Evolutionary conservation across 2,113 vertebrate genomes (phyloP).

Genomic region (Bubalus kerabau): DNA sequence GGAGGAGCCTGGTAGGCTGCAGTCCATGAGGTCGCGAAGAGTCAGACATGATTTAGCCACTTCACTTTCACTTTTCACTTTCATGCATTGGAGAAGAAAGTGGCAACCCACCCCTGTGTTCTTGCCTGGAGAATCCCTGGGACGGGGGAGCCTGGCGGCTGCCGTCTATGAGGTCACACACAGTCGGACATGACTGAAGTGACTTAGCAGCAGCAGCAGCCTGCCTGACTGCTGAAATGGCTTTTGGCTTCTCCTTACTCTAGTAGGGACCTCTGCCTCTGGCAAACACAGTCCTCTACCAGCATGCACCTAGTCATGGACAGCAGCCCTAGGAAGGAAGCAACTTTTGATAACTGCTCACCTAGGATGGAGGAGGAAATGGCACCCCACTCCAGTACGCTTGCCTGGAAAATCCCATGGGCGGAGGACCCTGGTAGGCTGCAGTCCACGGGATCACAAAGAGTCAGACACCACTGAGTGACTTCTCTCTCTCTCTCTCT

Average conservation of each 20-base stretch:
- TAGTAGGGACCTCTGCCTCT: neutral
- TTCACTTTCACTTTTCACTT: too few relatives aligned
- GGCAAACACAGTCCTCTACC: too few relatives aligned
- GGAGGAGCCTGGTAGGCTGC: too few relatives aligned
- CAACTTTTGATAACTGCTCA: neutral
- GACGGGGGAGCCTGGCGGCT: too few relatives aligned
- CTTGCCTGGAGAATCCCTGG: too few relatives aligned
- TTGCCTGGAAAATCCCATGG: neutral
- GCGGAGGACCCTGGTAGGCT: neutral
- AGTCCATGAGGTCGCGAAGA: accelerated
- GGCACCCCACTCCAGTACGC: too few relatives aligned
- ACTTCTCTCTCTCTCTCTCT: neutral
- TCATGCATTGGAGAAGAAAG: too few relatives aligned
- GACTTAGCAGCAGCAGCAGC: too few relatives aligned
- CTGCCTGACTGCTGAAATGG: neutral
- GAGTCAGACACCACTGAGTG: neutral
- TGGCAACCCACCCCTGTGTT: too few relatives aligned
- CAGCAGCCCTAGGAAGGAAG: neutral
- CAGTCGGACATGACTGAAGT: too few relatives aligned
- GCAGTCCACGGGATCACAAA: accelerated
- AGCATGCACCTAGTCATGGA: neutral
- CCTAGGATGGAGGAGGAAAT: neutral
- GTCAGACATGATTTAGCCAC: accelerated
- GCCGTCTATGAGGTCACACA: too few relatives aligned
- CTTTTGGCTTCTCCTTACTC: neutral